Percentiles rank a stretch among this genome's conserved stretches.
Conservation (phyloP, 2,888 invertebrate genomes). For the Ophioninae sp. region DNA sequence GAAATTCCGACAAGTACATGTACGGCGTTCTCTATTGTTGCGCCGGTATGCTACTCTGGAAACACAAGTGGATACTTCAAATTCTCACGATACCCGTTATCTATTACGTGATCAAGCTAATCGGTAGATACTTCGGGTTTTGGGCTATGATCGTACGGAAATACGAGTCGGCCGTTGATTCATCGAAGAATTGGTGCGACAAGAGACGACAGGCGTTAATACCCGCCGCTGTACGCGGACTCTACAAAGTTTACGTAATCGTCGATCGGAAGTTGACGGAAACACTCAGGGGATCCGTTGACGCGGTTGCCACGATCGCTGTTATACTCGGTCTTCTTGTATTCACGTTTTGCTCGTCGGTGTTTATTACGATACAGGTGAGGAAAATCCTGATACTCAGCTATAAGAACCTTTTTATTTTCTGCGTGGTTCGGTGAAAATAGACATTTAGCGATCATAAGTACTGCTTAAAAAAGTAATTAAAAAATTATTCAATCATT, state of each 20-base stretch:
- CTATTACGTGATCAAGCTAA: conserved; percentile 85
- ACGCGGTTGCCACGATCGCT: conserved; percentile 92
- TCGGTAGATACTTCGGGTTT: conserved; percentile 80
- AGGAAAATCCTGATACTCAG: conserved; percentile 33
- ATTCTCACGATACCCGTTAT: conserved; percentile 89
- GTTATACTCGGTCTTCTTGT: conserved; percentile 93
- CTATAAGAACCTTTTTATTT: background rate
- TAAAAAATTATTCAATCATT: background rate
- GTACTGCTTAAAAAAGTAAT: too few relatives aligned
- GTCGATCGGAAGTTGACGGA: conserved; percentile 85
- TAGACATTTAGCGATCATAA: too few relatives aligned
- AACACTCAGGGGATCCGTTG: conserved; percentile 88
- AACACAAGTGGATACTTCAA: conserved; percentile 91
- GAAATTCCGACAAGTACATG: conserved; percentile 83
- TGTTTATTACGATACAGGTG: conserved; percentile 93
- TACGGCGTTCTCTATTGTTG: conserved; percentile 92
- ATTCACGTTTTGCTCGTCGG: conserved; percentile 88
- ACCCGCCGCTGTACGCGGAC: conserved; percentile 90
- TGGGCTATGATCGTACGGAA: conserved; percentile 78
- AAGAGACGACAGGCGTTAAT: conserved; percentile 87
- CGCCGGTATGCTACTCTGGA: conserved; percentile 91
- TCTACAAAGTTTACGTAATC: conserved; percentile 87
- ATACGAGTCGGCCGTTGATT: conserved; percentile 79
- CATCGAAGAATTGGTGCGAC: conserved; percentile 84
- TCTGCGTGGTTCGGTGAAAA: background rate